phyloP scores from a whole-genome alignment of 2,797 vertebrate genomes.

The Rhinatrema bivittatum region DNA sequence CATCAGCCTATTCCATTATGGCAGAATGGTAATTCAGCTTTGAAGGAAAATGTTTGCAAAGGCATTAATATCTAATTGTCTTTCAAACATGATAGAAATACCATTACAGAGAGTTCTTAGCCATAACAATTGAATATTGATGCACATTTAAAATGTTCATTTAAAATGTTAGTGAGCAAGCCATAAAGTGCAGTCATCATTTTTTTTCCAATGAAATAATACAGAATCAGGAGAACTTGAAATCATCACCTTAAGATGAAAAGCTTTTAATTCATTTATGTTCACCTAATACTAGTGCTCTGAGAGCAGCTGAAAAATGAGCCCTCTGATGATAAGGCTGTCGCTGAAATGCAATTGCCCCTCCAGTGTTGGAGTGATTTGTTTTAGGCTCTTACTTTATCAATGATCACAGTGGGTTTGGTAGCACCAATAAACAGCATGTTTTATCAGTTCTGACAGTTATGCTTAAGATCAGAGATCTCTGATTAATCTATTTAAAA shows the following conservation, averaged over 20 bases:
- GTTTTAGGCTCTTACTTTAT: slow-evolving; percentile 13
- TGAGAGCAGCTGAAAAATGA: slow-evolving; percentile 20
- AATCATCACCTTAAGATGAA: not conserved
- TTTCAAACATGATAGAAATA: too few species aligned
- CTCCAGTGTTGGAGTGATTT: slow-evolving; percentile 6
- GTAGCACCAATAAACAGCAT: slow-evolving; percentile 13
- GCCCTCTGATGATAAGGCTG: slow-evolving; percentile 12
- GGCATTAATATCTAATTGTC: too few species aligned
- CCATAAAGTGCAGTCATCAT: too few species aligned
- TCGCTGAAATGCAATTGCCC: slow-evolving; percentile 22
- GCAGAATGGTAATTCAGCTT: too few species aligned
- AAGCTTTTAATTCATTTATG: slow-evolving; percentile 15
- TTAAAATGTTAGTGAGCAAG: too few species aligned
- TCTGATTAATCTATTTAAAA: slow-evolving; percentile 4
- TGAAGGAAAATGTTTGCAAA: too few species aligned
- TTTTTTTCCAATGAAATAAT: too few species aligned
- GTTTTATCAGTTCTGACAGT: slow-evolving; percentile 17
- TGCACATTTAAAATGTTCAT: too few species aligned
- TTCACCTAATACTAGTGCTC: slow-evolving; percentile 13
- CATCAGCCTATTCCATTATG: too few species aligned
- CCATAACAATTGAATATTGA: too few species aligned
- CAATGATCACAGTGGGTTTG: slow-evolving; percentile 10
- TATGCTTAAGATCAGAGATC: slow-evolving; percentile 6
- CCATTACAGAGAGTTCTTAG: too few species aligned
- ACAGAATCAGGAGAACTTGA: not conserved